Evolutionary conservation across 2,888 invertebrate genomes (phyloP), one percentile per base, ranked within the genome.

Genomic region (Ormyrus rosae): DNA sequence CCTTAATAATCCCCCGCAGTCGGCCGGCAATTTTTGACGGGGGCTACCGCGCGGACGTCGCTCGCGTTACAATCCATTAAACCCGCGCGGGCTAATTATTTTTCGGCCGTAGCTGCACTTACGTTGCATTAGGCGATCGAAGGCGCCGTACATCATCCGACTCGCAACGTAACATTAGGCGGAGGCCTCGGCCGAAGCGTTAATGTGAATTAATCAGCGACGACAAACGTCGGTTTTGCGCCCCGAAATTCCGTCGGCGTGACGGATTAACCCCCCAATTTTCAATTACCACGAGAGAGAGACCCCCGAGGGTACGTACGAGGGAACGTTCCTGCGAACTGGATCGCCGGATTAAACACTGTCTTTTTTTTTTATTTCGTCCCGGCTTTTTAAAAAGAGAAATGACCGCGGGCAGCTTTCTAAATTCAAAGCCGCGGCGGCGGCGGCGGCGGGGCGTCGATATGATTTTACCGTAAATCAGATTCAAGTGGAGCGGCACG

Each of bases 21-120:
- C 2, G 19, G 19, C 19, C 19, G 19, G 19, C 19, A 19, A 64
- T 73, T 73, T 73, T 64, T 73, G 64, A 64, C 73, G 61, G 7
- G 7, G 55, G 8, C 7, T 19, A 19, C 19, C 19, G 19, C 19
- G 19, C 19, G 19, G 19, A 19, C 19, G 2, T 11, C n/a, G 13
- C 71, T 51, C 71, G 45, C 48, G 50, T 51, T 19, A 51, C 60
- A 34, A 50, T 50, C 50, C 50, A 71, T 71, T 71, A 71, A 71
- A 48, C 50, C 50, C 19, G 19, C 19, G 19, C 19, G 71, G 51
- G 19, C 51, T 71, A 61, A 71, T 71, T 71, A 71, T 71, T 71
- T 71, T 71, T n/a, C 13, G 19, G 1, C 51, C 7, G 34, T 34
- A 51, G 11, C 34, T 19, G 19, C 19, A 19, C 19, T 19, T 19